Evolutionary conservation across 2,797 vertebrate genomes (phyloP).

Genomic region (Melanotaenia maccullochi): DNA sequence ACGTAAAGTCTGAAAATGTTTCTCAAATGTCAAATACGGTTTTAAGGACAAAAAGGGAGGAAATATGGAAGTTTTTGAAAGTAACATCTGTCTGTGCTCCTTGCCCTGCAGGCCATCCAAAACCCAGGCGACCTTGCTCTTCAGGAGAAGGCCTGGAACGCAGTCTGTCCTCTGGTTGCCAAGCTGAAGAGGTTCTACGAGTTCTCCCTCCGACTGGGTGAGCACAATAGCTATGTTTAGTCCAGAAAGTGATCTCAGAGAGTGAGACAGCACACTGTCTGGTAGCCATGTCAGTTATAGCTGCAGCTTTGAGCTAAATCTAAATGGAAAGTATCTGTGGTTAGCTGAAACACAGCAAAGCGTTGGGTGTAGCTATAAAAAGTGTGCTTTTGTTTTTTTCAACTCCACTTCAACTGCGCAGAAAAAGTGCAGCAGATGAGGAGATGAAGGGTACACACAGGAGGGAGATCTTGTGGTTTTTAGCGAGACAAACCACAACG

Average conservation of each 20-base stretch:
- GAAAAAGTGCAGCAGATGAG: neutral
- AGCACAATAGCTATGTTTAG: constrained; percentile 33
- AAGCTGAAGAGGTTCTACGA: constrained; percentile 93
- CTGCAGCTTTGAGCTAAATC: constrained; percentile 9
- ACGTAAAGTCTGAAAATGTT: constrained; percentile 11
- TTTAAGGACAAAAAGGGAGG: neutral
- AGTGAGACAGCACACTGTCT: constrained; percentile 17
- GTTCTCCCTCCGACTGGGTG: constrained; percentile 91
- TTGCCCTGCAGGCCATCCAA: constrained; percentile 87
- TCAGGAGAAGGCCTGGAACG: constrained; percentile 92
- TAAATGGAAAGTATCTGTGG: neutral
- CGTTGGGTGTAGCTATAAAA: neutral
- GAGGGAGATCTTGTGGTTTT: neutral
- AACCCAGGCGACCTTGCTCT: constrained; percentile 90
- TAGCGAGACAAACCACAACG: neutral
- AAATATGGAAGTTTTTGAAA: constrained; percentile 10
- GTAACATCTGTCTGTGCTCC: constrained; percentile 47
- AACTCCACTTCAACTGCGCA: neutral
- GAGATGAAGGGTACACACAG: neutral
- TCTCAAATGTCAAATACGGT: constrained; percentile 4
- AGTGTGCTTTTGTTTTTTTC: neutral
- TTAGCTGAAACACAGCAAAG: neutral
- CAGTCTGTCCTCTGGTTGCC: constrained; percentile 91
- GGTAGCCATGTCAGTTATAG: constrained; percentile 5
- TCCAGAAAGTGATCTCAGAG: neutral